A percentile compares a stretch with the other conserved stretches of the same genome.
Conservation (phyloP, 2,888 invertebrate species). For the Limenitis camilla region DNA sequence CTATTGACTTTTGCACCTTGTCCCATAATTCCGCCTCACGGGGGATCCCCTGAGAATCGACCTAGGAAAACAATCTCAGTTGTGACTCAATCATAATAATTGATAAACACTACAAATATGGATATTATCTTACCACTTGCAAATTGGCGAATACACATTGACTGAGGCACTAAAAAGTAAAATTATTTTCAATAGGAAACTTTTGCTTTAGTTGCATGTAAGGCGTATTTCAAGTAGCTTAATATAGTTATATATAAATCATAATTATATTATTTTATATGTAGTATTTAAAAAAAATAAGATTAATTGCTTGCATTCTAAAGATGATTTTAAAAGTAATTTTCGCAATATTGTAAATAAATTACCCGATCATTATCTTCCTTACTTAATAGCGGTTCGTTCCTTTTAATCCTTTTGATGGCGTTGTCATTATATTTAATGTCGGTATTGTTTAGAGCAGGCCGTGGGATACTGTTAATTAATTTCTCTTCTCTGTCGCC, state of each 20-base stretch:
- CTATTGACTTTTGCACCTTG: constrained; percentile 51
- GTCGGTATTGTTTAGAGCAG: constrained; percentile 23
- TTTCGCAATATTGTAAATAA: neutral
- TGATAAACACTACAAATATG: constrained; percentile 1
- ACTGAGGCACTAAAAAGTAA: constrained; percentile 61
- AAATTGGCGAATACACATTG: constrained; percentile 70
- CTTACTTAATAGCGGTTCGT: constrained; percentile 43
- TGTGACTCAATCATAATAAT: neutral
- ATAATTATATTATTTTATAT: too few species aligned
- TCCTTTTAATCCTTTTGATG: constrained; percentile 40
- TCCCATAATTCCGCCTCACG: constrained; percentile 61
- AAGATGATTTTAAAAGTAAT: too few species aligned
- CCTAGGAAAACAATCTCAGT: constrained; percentile 34
- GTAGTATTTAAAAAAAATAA: too few species aligned
- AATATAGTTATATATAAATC: too few species aligned
- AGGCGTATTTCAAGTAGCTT: neutral
- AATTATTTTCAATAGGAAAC: constrained; percentile 7
- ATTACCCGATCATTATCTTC: constrained; percentile 50
- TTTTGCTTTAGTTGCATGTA: neutral
- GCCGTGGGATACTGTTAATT: constrained; percentile 33
- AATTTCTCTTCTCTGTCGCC: constrained; percentile 38
- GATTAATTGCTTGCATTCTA: too few species aligned
- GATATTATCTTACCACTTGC: constrained; percentile 55
- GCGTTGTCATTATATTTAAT: constrained; percentile 15
- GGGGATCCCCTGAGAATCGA: constrained; percentile 62